phyloP scores from a whole-genome alignment of 2,113 vertebrate genomes.

The Clarias gariepinus region DNA sequence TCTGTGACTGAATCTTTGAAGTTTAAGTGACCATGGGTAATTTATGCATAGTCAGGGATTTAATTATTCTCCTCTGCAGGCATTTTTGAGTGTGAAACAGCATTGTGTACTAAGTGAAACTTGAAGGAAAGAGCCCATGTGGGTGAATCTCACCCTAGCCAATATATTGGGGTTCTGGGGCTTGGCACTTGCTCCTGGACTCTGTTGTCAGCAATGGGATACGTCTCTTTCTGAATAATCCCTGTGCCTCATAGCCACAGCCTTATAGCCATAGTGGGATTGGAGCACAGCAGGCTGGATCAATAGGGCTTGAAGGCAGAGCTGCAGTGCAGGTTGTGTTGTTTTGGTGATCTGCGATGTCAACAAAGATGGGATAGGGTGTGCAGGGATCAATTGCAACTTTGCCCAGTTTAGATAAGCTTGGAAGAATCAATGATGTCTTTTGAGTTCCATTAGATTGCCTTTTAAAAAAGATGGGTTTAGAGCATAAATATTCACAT shows the following conservation, averaged over 20 bases:
- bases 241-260: conserved; percentile 8
- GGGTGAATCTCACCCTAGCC: conserved; percentile 61
- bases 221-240: conserved; percentile 37
- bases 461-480: neutral
- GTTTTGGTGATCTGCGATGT: conserved; percentile 32
- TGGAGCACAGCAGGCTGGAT: conserved; percentile 58
- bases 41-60: conserved; percentile 71
- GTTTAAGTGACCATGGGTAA: conserved; percentile 61
- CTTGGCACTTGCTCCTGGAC: conserved; percentile 20
- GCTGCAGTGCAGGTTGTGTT: neutral
- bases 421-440: conserved; percentile 36
- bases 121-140: conserved; percentile 47
- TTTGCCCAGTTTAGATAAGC: conserved; percentile 68
- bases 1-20: conserved; percentile 54
- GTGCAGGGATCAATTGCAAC: conserved; percentile 58
- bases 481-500: neutral
- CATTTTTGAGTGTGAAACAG: conserved; percentile 41
- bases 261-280: conserved; percentile 24
- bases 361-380: neutral
- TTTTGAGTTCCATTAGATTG: neutral
- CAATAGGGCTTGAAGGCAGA: conserved; percentile 57
- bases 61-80: conserved; percentile 67
- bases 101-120: conserved; percentile 49
- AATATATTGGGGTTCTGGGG: conserved; percentile 55
- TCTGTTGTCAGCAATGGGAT: conserved; percentile 6